A percentile compares a stretch with the other conserved stretches of the same genome.
Evolutionary conservation across 2,888 invertebrate genomes (phyloP).

Genomic region (Dromius quadrimaculatus): DNA sequence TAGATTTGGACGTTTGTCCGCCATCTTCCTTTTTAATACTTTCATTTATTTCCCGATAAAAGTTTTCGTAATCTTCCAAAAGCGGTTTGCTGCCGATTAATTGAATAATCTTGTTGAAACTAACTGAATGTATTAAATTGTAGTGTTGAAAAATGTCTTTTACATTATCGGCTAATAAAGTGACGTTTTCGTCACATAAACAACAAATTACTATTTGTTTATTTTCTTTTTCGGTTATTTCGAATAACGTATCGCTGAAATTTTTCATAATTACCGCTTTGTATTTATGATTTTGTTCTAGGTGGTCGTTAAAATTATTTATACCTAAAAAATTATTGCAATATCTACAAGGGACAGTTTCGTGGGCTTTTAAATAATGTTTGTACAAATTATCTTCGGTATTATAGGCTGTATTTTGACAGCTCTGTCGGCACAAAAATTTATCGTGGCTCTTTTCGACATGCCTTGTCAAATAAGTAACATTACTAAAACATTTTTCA

Average conservation of each 20-base stretch:
- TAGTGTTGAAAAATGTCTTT: conserved; percentile 34
- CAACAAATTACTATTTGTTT: conserved; percentile 48
- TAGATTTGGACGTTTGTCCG: background rate
- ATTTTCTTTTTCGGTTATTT: conserved; percentile 36
- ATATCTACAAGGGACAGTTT: conserved; percentile 24
- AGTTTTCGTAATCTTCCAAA: conserved; percentile 40
- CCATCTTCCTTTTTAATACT: conserved; percentile 31
- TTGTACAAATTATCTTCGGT: conserved; percentile 31
- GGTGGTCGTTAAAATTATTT: conserved; percentile 20
- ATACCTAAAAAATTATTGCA: conserved; percentile 7
- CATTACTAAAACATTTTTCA: conserved; percentile 9
- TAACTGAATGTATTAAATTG: conserved; percentile 24
- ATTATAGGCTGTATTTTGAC: conserved; percentile 19
- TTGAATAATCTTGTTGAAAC: conserved; percentile 7
- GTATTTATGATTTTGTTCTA: conserved; percentile 36
- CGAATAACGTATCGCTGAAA: conserved; percentile 46
- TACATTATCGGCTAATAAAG: conserved; percentile 23
- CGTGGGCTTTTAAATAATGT: conserved; percentile 39
- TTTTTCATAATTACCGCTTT: conserved; percentile 44
- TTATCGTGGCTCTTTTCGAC: conserved; percentile 5
- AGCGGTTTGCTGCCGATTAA: conserved; percentile 21
- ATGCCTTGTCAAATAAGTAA: conserved; percentile 9
- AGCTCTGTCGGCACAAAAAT: conserved; percentile 18
- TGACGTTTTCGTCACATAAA: conserved; percentile 48
- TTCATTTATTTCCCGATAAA: conserved; percentile 46